Base-by-base conservation (phyloP, 2,888 invertebrate genomes). In the Pinctada fucata region DNA sequence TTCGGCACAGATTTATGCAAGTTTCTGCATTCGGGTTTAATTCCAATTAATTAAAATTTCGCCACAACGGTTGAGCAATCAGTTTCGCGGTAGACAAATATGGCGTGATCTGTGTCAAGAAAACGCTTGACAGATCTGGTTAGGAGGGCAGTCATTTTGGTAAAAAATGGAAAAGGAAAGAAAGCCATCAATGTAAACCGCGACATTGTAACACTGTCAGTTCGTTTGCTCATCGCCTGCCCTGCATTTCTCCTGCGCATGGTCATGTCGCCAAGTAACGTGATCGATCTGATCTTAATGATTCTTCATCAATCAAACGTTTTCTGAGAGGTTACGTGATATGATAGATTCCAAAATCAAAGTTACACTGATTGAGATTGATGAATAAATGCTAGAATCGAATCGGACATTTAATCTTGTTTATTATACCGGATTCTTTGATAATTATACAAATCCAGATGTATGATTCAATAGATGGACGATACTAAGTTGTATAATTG, bases 1-100 rank as follows among this genome's bases (percentile, higher is more conserved):
- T 58, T 58, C 58, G 58, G 58, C 58, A 58, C 58, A 58, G 58
- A 58, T 58, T 58, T 58, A 58, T 58, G 58, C 58, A 58, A 58
- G 58, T 58, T 58, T 58, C 58, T 58, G 58, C 58, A 6, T 10
- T 13, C 13, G 58, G 8, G 6, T 58, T 13, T 58, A 58, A 58
- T 58, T 58, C 58, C 6, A 13, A 58, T 58, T 58, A 58, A 58
- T 58, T 58, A 58, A 6, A 10, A 58, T 58, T 58, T 10, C 13
- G 58, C 58, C 13, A 58, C 58, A 58, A 58, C 58, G 58, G 8
- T 58, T 58, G 58, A 58, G 58, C 13, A 58, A 58, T 58, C 58
- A 58, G 58, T 58, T 58, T 6, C 13, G 8, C 58, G 13, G 13
- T 58, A 58, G 58, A 58, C 58, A 58, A 58, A 58, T 58, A 58